Base-by-base conservation (phyloP, 2,888 invertebrate species). In the Andrena flavipes region DNA sequence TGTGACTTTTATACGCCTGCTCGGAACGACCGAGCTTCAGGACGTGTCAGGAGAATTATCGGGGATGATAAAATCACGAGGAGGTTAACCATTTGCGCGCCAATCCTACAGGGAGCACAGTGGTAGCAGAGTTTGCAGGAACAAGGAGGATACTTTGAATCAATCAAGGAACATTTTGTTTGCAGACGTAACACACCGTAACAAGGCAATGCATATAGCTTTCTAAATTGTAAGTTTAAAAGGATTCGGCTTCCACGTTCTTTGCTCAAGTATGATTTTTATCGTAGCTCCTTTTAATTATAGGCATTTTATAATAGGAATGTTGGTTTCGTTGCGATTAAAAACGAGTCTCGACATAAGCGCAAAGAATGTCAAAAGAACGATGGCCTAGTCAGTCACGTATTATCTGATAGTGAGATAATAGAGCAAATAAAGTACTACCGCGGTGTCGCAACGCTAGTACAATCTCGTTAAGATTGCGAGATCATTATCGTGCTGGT, bases 321-420 rank as follows among this genome's bases (percentile, higher is more conserved):
- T 23, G 1, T 10, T 64, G 56, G 29, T 49, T 23, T 13, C 7
- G 0, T 10, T 20, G 30, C 20, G 7, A 33, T 29, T 33, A 56
- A 42, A 49, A 26, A 29, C 29, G 10, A 20, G 8, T 2, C 20
- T 4, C 10, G 49, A 49, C 49, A 67, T 20, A 49, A 7, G 35
- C 48, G 13, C 10, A 13, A 35, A 8, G 64, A 75, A 75, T 20
- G 77, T 62, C 20, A 8, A 30, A 69, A 60, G 35, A 71, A 73
- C 62, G 29, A 64, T 42, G 29, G 26, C 60, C 48, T 70, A 77
- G 60, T 29, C 48, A 69, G 65, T 62, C 72, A 26, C 70, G 62
- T 74, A 67, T 77, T 74, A 67, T 78, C 81, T 72, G 84, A 80
- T 85, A 82, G 76, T 30, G 26, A 67, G 48, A 83, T 81, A 86